These are phyloP conservation scores for Uromys caudimaculatus DNA, from an alignment of 2,797 vertebrate genomes.

Conservation along the genomic window DNA sequence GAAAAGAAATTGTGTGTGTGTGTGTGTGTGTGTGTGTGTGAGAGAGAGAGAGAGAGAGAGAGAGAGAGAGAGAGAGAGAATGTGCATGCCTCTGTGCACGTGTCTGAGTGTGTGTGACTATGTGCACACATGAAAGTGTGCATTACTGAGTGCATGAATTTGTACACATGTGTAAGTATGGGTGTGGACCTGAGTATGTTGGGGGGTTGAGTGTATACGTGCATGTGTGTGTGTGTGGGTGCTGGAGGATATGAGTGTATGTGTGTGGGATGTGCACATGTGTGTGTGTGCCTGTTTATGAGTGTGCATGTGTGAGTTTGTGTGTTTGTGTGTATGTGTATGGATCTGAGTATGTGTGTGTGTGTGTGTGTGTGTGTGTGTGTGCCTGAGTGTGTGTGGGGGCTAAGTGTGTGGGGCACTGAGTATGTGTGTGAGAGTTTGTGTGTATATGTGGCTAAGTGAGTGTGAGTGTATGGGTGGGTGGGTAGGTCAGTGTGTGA, in stretches of 20 bases:
- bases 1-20: neutral
- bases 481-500: neutral
- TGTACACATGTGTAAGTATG: neutral
- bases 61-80: no score
- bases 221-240: no score
- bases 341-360: neutral
- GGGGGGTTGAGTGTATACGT: neutral
- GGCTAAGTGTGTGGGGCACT: neutral
- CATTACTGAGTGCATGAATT: neutral
- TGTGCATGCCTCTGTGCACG: neutral
- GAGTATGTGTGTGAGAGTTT: neutral
- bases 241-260: neutral
- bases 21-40: neutral
- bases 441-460: neutral
- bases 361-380: neutral
- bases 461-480: neutral
- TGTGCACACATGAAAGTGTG: neutral
- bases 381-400: neutral
- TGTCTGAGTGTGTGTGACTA: neutral
- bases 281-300: neutral
- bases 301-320: neutral
- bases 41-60: no score
- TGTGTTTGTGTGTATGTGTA: neutral
- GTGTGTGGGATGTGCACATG: neutral
- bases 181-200: neutral